Conservation (phyloP, 2,888 invertebrate genomes). For the Drosophila flavopinicola region DNA sequence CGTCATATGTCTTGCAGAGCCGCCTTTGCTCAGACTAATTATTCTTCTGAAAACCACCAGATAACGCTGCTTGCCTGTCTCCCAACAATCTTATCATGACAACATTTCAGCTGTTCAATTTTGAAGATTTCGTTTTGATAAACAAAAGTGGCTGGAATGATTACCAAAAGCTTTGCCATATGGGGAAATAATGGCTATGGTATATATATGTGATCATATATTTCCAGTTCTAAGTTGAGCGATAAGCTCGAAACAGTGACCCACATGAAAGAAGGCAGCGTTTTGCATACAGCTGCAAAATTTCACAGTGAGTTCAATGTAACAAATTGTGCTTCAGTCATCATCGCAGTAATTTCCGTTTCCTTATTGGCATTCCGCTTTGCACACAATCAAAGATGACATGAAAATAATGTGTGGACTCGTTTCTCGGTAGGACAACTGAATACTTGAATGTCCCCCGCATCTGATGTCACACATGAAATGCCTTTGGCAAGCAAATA, state of each 20-base stretch:
- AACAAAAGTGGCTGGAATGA: conserved; percentile 4
- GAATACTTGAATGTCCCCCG: conserved; percentile 12
- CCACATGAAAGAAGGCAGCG: conserved; percentile 6
- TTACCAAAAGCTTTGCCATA: conserved; percentile 10
- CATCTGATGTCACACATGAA: conserved; percentile 34
- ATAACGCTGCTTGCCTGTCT: neutral
- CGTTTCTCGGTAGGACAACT: conserved; percentile 11
- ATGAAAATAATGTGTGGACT: conserved; percentile 2
- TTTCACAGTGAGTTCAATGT: conserved; percentile 32
- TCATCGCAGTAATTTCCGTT: conserved; percentile 42
- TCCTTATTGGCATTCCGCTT: conserved; percentile 42
- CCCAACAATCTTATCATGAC: conserved; percentile 5
- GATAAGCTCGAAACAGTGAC: conserved; percentile 33
- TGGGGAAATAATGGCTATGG: neutral
- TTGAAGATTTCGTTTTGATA: neutral
- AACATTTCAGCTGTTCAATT: conserved; percentile 13
- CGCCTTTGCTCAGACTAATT: neutral
- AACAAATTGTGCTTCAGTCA: conserved; percentile 22
- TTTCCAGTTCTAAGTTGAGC: neutral
- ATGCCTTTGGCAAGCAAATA: conserved; percentile 49
- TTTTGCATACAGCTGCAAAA: conserved; percentile 2
- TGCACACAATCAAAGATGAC: conserved; percentile 26
- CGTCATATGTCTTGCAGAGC: neutral
- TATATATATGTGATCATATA: neutral
- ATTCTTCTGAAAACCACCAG: neutral